Evolutionary conservation across 2,113 vertebrate species (phyloP).

Genomic region (Aegithalos caudatus): DNA sequence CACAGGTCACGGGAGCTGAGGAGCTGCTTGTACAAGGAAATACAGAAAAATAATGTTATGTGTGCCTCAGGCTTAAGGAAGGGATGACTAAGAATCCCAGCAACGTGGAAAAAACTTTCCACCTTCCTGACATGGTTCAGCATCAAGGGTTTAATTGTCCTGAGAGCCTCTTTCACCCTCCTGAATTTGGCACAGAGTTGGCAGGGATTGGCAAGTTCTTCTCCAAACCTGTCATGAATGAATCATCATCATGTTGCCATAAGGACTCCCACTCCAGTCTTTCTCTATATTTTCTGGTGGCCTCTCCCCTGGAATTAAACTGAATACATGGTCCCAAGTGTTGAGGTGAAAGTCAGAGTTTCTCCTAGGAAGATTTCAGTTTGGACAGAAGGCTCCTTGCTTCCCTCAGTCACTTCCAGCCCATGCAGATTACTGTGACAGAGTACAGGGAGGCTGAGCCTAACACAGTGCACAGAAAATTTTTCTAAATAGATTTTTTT

Average conservation of each 20-base stretch:
- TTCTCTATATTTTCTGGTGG: conserved; percentile 60
- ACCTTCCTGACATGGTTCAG: conserved; percentile 38
- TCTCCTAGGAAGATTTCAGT: background rate
- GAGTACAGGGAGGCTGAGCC: conserved; percentile 53
- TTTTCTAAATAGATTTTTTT: conserved; percentile 23
- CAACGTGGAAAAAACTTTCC: conserved; percentile 27
- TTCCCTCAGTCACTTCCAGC: conserved; percentile 51
- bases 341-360: conserved; percentile 16
- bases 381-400: conserved; percentile 58
- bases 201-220: conserved; percentile 53
- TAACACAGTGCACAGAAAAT: conserved; percentile 41
- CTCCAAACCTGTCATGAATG: conserved; percentile 43
- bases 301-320: conserved; percentile 41
- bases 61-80: conserved; percentile 39
- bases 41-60: conserved; percentile 26
- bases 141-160: conserved; percentile 59
- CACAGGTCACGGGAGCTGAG: conserved; percentile 57
- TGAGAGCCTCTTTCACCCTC: conserved; percentile 48
- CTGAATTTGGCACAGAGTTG: conserved; percentile 5
- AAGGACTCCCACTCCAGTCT: conserved; percentile 52
- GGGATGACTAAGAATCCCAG: conserved; percentile 18
- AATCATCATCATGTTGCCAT: background rate
- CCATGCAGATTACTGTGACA: conserved; percentile 33
- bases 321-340: conserved; percentile 22
- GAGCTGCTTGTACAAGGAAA: conserved; percentile 9